Conservation (phyloP, 2,888 invertebrate genomes). For the Agrotis exclamationis region DNA sequence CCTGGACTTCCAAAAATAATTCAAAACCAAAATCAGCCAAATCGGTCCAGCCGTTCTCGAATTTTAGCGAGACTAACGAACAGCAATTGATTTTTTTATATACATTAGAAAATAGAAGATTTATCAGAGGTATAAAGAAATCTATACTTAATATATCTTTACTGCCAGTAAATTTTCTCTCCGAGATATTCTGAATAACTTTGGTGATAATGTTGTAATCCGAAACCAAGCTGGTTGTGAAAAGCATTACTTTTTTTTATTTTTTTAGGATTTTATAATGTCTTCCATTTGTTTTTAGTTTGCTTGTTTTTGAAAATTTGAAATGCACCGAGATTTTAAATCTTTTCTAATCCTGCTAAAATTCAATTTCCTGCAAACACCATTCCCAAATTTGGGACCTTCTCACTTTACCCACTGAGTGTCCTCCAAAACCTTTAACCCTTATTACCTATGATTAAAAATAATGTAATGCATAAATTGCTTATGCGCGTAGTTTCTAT, state of each 20-base stretch:
- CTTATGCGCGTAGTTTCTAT: conserved; percentile 28
- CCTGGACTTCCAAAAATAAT: too few relatives aligned
- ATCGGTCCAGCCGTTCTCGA: too few relatives aligned
- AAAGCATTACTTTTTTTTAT: conserved; percentile 1
- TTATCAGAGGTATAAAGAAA: too few relatives aligned
- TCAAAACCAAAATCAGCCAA: too few relatives aligned
- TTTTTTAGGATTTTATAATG: neutral
- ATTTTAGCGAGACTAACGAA: too few relatives aligned
- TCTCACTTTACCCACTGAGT: neutral
- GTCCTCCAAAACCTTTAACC: neutral
- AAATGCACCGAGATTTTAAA: neutral
- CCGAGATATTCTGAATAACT: too few relatives aligned
- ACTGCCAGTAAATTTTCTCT: too few relatives aligned
- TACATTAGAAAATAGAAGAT: too few relatives aligned
- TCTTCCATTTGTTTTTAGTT: conserved; percentile 16
- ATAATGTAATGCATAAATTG: neutral
- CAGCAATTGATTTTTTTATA: too few relatives aligned
- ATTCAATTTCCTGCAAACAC: neutral
- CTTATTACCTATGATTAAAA: neutral
- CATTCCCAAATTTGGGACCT: neutral
- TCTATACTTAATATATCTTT: too few relatives aligned
- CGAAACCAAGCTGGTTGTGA: conserved; percentile 6
- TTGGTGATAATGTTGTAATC: too few relatives aligned
- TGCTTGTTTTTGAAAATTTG: neutral
- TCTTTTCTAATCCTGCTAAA: neutral